Conservation (phyloP, 2,113 vertebrate species). For the Dendrocopos noguchii region DNA sequence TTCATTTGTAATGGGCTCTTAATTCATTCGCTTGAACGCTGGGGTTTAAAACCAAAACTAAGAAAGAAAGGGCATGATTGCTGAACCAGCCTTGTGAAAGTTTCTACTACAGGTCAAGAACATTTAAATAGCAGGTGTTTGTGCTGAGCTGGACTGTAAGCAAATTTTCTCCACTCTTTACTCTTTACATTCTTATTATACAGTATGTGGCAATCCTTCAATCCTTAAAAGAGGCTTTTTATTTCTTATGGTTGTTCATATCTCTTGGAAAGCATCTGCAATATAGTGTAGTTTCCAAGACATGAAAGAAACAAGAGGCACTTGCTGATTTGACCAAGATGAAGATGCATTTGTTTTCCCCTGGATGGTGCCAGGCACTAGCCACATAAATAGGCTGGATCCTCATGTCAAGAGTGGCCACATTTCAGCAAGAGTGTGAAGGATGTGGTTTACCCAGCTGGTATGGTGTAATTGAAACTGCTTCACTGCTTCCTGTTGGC, state of each 20-base stretch:
- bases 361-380: neutral
- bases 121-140: neutral
- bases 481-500: neutral
- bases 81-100: neutral
- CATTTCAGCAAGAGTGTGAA: neutral
- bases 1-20: neutral
- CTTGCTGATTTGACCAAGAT: neutral
- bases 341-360: neutral
- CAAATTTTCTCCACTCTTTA: neutral
- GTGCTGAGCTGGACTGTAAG: neutral
- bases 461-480: neutral
- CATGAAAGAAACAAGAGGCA: neutral
- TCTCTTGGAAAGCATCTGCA: neutral
- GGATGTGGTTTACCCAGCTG: neutral
- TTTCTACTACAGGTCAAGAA: neutral
- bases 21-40: neutral
- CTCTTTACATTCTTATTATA: neutral
- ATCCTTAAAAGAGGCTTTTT: neutral
- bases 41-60: neutral
- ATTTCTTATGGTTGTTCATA: neutral
- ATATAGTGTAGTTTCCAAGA: neutral
- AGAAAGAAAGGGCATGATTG: neutral
- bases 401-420: fast-evolving
- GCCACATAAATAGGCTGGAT: fast-evolving
- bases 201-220: neutral